These are phyloP conservation scores for Phymanthus crucifer DNA, from an alignment of 92 coral and sea anemone genomes.

Conservation along the genomic window DNA sequence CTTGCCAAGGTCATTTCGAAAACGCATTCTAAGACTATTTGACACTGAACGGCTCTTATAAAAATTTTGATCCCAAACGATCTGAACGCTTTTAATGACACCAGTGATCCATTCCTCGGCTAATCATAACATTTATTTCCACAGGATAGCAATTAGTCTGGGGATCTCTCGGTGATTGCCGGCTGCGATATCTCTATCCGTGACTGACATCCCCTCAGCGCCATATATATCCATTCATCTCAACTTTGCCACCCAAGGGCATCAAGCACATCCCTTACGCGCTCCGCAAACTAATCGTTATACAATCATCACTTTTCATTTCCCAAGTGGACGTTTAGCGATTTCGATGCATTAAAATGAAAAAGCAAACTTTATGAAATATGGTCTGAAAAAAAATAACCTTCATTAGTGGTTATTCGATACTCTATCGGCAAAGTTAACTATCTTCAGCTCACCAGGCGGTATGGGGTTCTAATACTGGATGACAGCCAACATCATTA, in stretches of 20 bases:
- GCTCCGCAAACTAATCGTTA: not conserved
- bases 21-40: not conserved
- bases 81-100: conserved; percentile 2
- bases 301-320: conserved; percentile 1
- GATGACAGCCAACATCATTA: not conserved
- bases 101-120: not conserved
- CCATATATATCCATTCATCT: too few species aligned
- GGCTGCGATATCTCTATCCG: not conserved
- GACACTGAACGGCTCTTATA: not conserved
- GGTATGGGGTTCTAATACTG: not conserved
- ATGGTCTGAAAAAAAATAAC: not conserved
- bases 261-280: conserved; percentile 1
- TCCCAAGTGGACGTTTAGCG: not conserved
- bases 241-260: conserved; percentile 8
- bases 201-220: not conserved
- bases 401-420: not conserved
- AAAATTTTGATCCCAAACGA: not conserved
- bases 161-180: not conserved
- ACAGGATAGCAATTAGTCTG: not conserved
- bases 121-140: conserved; percentile 6
- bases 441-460: conserved; percentile 4
- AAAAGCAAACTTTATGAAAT: not conserved
- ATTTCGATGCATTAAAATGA: not conserved
- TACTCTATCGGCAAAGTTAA: conserved; percentile 4
- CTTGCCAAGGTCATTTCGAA: too few species aligned